These are phyloP conservation scores for Drosophila lutescens DNA, from an alignment of 2,888 invertebrate genomes.

Conservation along the genomic window DNA sequence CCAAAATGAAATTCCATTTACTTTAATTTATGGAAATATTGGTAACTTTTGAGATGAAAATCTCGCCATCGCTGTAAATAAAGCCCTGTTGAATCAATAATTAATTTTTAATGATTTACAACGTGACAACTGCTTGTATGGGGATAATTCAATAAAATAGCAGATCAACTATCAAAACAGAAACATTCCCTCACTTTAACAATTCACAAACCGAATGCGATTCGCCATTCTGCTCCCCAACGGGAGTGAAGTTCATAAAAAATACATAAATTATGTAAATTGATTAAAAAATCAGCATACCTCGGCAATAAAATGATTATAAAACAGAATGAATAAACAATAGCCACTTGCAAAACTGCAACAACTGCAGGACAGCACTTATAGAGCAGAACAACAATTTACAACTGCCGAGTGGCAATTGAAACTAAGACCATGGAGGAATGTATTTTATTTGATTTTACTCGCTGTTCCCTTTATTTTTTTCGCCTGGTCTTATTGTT, in stretches of 20 bases:
- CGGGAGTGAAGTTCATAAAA: conserved; percentile 21
- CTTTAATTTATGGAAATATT: neutral
- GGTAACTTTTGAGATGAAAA: neutral
- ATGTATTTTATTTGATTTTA: conserved; percentile 25
- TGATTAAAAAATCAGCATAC: conserved; percentile 43
- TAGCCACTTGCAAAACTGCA: conserved; percentile 45
- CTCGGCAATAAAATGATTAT: conserved; percentile 51
- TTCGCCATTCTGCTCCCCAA: neutral
- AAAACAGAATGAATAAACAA: conserved; percentile 44
- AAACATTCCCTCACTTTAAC: conserved; percentile 29
- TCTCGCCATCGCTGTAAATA: neutral
- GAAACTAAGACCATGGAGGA: conserved; percentile 44
- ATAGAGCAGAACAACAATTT: conserved; percentile 36
- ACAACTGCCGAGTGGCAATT: conserved; percentile 51
- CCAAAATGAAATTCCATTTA: neutral
- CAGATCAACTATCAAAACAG: conserved; percentile 38
- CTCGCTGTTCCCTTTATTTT: conserved; percentile 4
- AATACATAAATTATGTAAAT: conserved; percentile 44
- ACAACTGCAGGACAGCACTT: conserved; percentile 20
- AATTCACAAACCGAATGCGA: conserved; percentile 35
- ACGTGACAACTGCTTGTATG: conserved; percentile 30
- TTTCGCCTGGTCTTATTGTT: neutral
- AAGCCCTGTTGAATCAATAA: conserved; percentile 15
- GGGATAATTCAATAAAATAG: conserved; percentile 34
- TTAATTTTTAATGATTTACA: conserved; percentile 39